These are phyloP conservation scores for Phaethornis superciliosus DNA, from an alignment of 2,113 vertebrate species.

Conservation along the genomic window DNA sequence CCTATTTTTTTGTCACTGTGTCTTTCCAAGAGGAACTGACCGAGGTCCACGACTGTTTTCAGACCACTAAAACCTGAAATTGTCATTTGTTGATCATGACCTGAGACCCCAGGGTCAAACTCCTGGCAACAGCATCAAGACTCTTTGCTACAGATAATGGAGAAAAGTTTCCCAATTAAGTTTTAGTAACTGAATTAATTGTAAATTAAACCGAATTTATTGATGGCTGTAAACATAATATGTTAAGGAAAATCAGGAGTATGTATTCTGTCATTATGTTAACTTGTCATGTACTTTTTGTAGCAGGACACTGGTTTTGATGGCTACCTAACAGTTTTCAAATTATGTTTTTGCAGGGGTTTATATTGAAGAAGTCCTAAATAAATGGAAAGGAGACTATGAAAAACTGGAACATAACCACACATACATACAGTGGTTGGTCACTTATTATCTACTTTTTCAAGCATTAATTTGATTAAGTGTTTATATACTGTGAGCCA, in stretches of 20 bases:
- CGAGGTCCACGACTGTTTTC: not conserved
- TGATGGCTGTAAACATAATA: not conserved
- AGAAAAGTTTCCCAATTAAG: not conserved
- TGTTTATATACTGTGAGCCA: not conserved
- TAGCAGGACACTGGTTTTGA: not conserved
- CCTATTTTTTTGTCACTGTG: not conserved
- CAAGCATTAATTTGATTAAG: constrained; percentile 16
- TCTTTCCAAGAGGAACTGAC: not conserved
- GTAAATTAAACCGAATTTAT: not conserved
- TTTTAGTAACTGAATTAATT: not conserved
- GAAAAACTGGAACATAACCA: constrained; percentile 98
- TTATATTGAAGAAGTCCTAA: constrained; percentile 96
- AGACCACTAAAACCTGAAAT: not conserved
- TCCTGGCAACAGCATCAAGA: not conserved
- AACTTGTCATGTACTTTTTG: not conserved
- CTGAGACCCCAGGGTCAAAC: not conserved
- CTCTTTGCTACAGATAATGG: not conserved
- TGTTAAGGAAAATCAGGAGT: not conserved
- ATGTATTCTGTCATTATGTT: not conserved
- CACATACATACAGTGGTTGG: constrained; percentile 98
- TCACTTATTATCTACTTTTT: constrained; percentile 40
- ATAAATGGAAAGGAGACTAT: constrained; percentile 95
- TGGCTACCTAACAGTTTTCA: constrained; percentile 10
- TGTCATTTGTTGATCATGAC: not conserved
- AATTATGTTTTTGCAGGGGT: constrained; percentile 82